Evolutionary conservation across 2,888 invertebrate genomes (phyloP), one percentile per base, ranked within the genome.

Genomic region (Drosophila borborema): DNA sequence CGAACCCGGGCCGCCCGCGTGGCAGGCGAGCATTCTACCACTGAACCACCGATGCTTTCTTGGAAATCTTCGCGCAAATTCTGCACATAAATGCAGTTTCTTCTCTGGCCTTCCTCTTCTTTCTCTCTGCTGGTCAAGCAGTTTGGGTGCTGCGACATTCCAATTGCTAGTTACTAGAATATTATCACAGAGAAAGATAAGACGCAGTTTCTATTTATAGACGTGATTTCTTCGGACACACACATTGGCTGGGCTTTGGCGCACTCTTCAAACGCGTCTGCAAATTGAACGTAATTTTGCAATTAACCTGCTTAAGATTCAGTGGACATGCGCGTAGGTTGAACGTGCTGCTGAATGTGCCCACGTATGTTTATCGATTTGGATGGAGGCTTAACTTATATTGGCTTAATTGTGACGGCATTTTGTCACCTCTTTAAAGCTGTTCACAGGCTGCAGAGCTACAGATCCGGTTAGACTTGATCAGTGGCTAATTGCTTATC

Each of bases 1-100:
- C 90, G 87, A 87, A 90, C 87, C 87, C 86, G 90, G 87, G 89
- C 86, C 87, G 89, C 82, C 78, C 87, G 86, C 87, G 86, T 90
- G 90, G 87, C 89, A 87, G 87, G 87, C 87, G 89, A 89, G 89
- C 90, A 87, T 87, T 87, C 87, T 90, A 79, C 79, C 79, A 79
- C 78, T 78, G 78, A 79, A 79, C 78, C 80, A 79, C 79, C 79
- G 79, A 80, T 80, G 79, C 76, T 73, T 66, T 14, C 12, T 20
- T 34, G 34, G 14, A 18, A 36, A 8, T 12, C 18, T 51, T 0
- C 1, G 2, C 14, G 14, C 34, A 36, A 20, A 12, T 51, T 48
- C 46, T 31, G 18, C 34, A 53, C 20, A 64, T 41, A 41, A 64
- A 68, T 58, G 63, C 48, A 51, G 10, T 34, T 2, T 8, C 20